phyloP scores from a whole-genome alignment of 2,797 vertebrate genomes.

The Sarcoramphus papa region DNA sequence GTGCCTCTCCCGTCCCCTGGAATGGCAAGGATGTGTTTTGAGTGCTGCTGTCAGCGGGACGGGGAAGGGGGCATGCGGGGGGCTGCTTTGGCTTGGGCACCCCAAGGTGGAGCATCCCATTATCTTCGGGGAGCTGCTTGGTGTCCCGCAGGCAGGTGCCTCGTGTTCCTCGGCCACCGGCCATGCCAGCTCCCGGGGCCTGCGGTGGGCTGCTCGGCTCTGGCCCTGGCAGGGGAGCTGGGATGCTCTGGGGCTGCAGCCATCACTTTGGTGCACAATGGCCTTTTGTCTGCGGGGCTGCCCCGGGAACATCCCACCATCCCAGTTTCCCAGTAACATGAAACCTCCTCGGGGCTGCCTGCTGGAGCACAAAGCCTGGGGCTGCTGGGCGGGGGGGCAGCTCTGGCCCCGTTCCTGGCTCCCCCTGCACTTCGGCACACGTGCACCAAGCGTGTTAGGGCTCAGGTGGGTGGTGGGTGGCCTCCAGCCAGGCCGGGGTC shows the following conservation, averaged over 20 bases:
- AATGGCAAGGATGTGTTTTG: rapidly evolving
- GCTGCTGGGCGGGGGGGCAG: not conserved
- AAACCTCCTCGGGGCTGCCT: constrained; percentile 47
- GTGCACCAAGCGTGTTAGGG: not conserved
- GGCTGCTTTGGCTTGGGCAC: not conserved
- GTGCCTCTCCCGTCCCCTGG: not conserved
- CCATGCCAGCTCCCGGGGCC: not conserved
- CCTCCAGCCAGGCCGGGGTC: not conserved
- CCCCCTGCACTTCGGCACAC: rapidly evolving
- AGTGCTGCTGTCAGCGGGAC: not conserved
- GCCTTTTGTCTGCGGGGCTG: constrained; percentile 48
- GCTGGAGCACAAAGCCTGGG: constrained; percentile 10
- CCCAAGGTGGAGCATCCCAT: not conserved
- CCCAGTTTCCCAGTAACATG: constrained; percentile 54
- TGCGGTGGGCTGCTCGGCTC: not conserved
- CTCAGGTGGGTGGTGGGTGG: not conserved
- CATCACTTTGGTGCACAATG: constrained; percentile 26
- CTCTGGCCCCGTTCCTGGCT: not conserved
- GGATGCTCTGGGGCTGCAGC: not conserved
- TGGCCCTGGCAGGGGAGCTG: not conserved
- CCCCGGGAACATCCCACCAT: constrained; percentile 42
- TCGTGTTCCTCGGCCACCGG: not conserved
- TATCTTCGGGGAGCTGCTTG: not conserved
- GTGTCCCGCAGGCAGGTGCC: rapidly evolving
- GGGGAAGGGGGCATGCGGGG: not conserved